A percentile compares a stretch with the other conserved stretches of the same genome.
Conservation (phyloP, 1,140 invertebrate genomes). For the Drosophila erecta region DNA sequence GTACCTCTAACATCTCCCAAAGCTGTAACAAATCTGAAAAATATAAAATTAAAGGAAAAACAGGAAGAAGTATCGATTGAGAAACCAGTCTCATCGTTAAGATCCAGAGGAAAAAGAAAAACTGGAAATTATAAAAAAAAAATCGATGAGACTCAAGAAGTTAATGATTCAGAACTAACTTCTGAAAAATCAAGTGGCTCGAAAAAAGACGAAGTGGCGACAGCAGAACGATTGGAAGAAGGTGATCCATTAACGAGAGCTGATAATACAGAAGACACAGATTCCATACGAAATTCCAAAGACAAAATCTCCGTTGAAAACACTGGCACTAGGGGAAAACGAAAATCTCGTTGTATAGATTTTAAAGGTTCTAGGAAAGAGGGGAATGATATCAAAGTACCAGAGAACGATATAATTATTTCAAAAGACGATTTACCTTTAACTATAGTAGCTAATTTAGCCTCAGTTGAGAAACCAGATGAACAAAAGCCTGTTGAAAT, state of each 20-base stretch:
- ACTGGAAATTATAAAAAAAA: neutral
- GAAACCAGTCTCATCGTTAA: neutral
- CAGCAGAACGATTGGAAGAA: neutral
- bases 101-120: slow-evolving; percentile 1
- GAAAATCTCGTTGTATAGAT: neutral
- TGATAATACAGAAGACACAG: neutral
- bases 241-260: neutral
- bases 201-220: too few species aligned
- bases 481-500: neutral
- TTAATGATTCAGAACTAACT: neutral
- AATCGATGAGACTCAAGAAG: neutral
- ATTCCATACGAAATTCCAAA: neutral
- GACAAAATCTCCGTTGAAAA: neutral
- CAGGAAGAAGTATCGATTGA: neutral
- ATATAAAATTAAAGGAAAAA: neutral
- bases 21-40: neutral
- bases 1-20: neutral
- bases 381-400: neutral
- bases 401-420: neutral
- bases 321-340: neutral
- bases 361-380: neutral
- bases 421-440: neutral
- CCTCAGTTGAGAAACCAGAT: neutral
- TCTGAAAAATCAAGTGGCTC: neutral
- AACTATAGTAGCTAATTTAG: neutral